A percentile compares a stretch with the other conserved stretches of the same genome.
Evolutionary conservation across 2,113 vertebrate genomes (phyloP).

Genomic region (Saguinus midas): DNA sequence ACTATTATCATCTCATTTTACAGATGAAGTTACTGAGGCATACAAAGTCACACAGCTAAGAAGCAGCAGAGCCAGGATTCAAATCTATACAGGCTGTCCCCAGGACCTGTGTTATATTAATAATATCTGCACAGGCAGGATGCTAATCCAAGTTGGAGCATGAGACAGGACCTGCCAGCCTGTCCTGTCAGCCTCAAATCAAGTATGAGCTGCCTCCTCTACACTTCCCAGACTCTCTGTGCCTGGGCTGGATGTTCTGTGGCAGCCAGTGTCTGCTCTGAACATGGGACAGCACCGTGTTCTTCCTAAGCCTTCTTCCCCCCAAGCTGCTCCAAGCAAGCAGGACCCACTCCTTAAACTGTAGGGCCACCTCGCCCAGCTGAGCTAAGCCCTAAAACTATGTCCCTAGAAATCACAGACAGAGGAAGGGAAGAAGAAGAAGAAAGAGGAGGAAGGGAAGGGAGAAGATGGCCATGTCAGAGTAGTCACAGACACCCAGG

Average conservation of each 20-base stretch:
- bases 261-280: not conserved
- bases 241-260: too few relatives aligned
- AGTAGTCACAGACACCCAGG: not conserved
- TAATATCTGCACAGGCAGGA: not conserved
- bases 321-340: not conserved
- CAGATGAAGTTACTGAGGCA: not conserved
- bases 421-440: not conserved
- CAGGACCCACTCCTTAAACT: not conserved
- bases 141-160: not conserved
- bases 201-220: not conserved
- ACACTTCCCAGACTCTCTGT: not conserved
- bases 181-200: not conserved
- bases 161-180: not conserved
- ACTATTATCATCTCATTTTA: not conserved
- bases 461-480: fast-evolving
- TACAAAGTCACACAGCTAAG: not conserved
- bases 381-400: not conserved
- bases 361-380: not conserved
- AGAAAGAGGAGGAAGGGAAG: not conserved
- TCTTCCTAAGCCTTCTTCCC: not conserved
- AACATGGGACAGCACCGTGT: not conserved
- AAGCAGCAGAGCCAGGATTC: not conserved
- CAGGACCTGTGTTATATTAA: not conserved
- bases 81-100: not conserved
- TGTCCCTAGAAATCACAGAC: not conserved